Evolutionary conservation across 2,888 invertebrate species (phyloP), one percentile per base, ranked within the genome.

Genomic region (Gymnocheta viridis): DNA sequence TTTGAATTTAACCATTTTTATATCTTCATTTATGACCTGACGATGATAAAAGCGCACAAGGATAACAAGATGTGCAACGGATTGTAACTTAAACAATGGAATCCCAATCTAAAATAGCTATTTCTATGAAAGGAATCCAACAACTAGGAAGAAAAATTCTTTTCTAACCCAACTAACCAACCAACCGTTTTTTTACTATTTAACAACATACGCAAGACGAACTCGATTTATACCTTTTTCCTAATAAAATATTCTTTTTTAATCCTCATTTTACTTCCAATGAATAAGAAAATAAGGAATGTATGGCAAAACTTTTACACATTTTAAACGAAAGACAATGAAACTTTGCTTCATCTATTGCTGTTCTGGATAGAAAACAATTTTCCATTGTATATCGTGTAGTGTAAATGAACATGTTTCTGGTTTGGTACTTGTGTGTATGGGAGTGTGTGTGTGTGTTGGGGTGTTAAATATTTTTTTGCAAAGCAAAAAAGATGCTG

Each of bases 21-120:
- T 49, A 41, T 29, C 41, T 78, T 62, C 24, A 62, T 78, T 78
- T 70, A 70, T 70, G 58, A 70, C 44, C 41, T 51, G 24, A 62
- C 69, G n/a, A 60, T 32, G 32, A 76, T 32, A 49, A 69, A 22
- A 17, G 47, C 29, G 22, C 24, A 47, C 38, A 69, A 78, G 60
- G 27, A 67, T 67, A 56, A 58, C 44, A 77, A 76, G 47, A 54
- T 67, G 66, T 76, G 56, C 66, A 67, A 38, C 56, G 47, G 47
- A 17, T 44, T 54, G 56, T 67, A 58, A 56, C 32, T 47, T 10
- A 67, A 77, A 58, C 47, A 58, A 58, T 67, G 24, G 19, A 47
- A 56, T 66, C 14, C 47, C 17, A 32, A 35, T 35, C 17, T 47
- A n/a, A 56, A 41, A 66, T 44, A 47, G 7, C 47, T 44, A 44